These are phyloP conservation scores for Tetanocera ferruginea DNA, from an alignment of 2,888 invertebrate genomes.

Conservation along the genomic window DNA sequence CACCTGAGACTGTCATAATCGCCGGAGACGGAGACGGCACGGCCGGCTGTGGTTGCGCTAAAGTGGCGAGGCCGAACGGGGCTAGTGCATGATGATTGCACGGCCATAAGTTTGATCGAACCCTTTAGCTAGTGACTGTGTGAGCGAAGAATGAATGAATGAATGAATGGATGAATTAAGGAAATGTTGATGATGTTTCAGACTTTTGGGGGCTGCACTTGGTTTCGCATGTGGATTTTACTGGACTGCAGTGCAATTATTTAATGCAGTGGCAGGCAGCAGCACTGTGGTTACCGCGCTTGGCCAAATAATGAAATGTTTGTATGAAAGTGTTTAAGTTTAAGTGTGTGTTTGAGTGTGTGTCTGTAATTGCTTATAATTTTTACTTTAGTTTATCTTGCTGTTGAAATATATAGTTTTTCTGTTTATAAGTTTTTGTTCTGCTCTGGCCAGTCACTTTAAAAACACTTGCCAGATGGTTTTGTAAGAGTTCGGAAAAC, in stretches of 20 bases:
- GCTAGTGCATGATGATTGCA: conserved; percentile 27
- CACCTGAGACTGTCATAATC: conserved; percentile 57
- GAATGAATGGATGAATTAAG: conserved; percentile 41
- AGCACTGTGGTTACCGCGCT: conserved; percentile 11
- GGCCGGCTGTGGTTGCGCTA: conserved; percentile 41
- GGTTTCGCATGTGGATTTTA: conserved; percentile 38
- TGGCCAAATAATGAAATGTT: conserved; percentile 15
- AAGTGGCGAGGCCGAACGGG: conserved; percentile 37
- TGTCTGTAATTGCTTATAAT: conserved; percentile 27
- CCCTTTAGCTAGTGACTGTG: conserved; percentile 36
- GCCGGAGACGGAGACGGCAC: conserved; percentile 39
- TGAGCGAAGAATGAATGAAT: conserved; percentile 36
- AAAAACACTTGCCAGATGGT: conserved; percentile 20
- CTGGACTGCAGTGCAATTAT: conserved; percentile 40
- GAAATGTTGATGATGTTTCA: conserved; percentile 43
- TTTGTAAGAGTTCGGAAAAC: background rate
- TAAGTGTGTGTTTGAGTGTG: background rate
- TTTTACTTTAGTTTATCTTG: conserved; percentile 15
- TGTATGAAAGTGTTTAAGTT: background rate
- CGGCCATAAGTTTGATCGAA: conserved; percentile 42
- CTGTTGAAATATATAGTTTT: background rate
- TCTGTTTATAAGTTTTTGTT: background rate
- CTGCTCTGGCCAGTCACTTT: background rate
- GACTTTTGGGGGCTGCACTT: conserved; percentile 37
- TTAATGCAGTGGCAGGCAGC: conserved; percentile 19